Base-by-base conservation (phyloP, 2,888 invertebrate species). In the Cosmorhoe ocellata region DNA sequence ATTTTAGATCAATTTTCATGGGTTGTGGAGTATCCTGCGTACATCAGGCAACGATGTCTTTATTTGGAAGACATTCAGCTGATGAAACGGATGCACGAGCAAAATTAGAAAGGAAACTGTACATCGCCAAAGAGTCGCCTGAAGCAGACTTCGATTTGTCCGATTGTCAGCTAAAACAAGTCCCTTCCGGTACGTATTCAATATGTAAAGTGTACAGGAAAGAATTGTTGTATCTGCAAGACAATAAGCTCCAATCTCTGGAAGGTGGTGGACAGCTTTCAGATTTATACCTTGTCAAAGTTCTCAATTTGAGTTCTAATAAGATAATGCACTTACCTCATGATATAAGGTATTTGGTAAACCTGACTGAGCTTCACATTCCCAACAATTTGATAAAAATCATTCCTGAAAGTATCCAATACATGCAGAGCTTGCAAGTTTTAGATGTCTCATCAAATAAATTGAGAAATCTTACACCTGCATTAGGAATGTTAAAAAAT, bases 131-230 rank as follows among this genome's bases (percentile, higher is more conserved):
- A 64, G 96, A 96, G 83, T 94, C 93, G 60, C 97, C 96, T 24
- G 96, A 96, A 76, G 93, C 94, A 45, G 91, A 93, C 53, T 96
- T 95, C 80, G 96, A 97, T 81, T 79, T 97, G 55, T 94, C 96
- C 3, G 94, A 94, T 60, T 97, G 97, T 81, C 93, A 93, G 71
- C 82, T 97, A 49, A 92, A 92, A 64, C 91, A 85, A 69, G 93
- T 97, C 44, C 96, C 97, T 30, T 89, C 93, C 52, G 95, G 96
- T 54, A 94, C 96, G 46, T 97, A 93, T 81, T 93, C 95, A 22
- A 84, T 96, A 51, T 96, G 96, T 78, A 94, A 94, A 81, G 96
- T 97, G 33, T 94, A 95, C 72, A 92, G 96, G 61, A 97, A 97
- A 84, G 93, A 95, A 71, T 83, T 87, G 53, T 79, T 96, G 59